phyloP scores from a whole-genome alignment of 2,797 vertebrate genomes.

The Chloroceryle amazona region DNA sequence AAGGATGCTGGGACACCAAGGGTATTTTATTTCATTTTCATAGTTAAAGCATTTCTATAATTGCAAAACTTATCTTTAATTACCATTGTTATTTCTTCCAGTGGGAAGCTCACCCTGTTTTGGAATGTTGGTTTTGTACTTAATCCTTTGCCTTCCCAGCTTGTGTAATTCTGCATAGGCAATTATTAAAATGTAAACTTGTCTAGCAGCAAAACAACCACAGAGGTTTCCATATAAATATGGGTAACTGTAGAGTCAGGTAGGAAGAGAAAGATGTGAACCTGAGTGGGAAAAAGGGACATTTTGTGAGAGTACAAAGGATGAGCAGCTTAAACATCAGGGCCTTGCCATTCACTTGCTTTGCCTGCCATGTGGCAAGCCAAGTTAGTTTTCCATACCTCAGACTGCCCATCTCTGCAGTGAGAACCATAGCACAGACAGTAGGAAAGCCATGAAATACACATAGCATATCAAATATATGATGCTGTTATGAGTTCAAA shows the following conservation, averaged over 20 bases:
- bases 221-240: not conserved
- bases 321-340: not conserved
- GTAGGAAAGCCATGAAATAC: not conserved
- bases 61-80: slow-evolving; percentile 45
- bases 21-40: slow-evolving; percentile 23
- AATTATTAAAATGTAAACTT: slow-evolving; percentile 6
- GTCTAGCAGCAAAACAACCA: not conserved
- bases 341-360: not conserved
- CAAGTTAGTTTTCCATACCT: not conserved
- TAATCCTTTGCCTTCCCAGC: not conserved
- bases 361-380: not conserved
- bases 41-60: slow-evolving; percentile 12
- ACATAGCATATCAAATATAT: not conserved
- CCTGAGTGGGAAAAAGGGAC: not conserved
- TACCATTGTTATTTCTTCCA: slow-evolving; percentile 19
- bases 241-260: not conserved
- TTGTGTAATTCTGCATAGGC: slow-evolving; percentile 7
- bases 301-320: not conserved
- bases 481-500: not conserved
- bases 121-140: slow-evolving; percentile 30
- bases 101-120: slow-evolving; percentile 3
- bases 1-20: slow-evolving; percentile 13
- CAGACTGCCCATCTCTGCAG: not conserved
- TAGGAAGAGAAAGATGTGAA: not conserved
- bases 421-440: not conserved